Evolutionary conservation across 2,888 invertebrate genomes (phyloP).

Genomic region (Spicauda simplicius): DNA sequence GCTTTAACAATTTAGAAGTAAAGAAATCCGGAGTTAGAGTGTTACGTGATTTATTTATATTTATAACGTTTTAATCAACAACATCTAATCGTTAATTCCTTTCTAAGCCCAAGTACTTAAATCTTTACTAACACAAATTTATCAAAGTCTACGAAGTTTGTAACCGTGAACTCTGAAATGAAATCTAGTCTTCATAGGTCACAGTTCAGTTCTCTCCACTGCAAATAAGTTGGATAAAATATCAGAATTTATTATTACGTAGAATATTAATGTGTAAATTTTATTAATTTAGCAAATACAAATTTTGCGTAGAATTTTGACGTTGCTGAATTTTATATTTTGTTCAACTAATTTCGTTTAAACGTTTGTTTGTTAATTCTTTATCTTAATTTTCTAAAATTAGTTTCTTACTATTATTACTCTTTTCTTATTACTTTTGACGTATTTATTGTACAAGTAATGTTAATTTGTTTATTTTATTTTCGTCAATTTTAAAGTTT

Average conservation of each 20-base stretch:
- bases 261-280: too few relatives aligned
- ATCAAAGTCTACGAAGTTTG: conserved; percentile 9
- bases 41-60: neutral
- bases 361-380: too few relatives aligned
- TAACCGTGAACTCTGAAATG: neutral
- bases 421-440: too few relatives aligned
- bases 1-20: too few relatives aligned
- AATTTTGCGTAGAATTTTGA: neutral
- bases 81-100: neutral
- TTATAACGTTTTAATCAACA: neutral
- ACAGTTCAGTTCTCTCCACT: neutral
- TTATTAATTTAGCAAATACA: neutral
- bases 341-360: too few relatives aligned
- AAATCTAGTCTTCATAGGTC: neutral
- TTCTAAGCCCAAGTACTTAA: neutral
- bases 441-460: too few relatives aligned
- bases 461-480: too few relatives aligned
- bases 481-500: too few relatives aligned
- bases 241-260: neutral
- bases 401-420: too few relatives aligned
- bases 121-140: conserved; percentile 5
- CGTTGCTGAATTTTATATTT: too few relatives aligned
- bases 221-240: neutral
- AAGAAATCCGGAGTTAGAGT: too few relatives aligned
- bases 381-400: too few relatives aligned